These are phyloP conservation scores for Yponomeuta cagnagella DNA, from an alignment of 2,888 invertebrate species.

Conservation along the genomic window DNA sequence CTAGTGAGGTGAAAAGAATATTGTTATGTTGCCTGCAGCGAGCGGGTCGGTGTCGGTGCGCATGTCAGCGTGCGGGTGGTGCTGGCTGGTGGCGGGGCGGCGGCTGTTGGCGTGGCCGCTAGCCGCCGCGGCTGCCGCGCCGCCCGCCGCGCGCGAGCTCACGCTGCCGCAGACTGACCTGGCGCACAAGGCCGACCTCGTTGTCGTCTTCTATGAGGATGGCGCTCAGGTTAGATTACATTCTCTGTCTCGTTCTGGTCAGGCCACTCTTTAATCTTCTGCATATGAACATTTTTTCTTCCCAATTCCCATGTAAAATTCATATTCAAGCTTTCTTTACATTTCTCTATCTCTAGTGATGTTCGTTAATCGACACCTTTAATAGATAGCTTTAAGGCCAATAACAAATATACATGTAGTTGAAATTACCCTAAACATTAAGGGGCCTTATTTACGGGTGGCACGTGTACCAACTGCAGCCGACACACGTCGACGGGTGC, in stretches of 20 bases:
- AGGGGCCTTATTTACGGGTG: no score
- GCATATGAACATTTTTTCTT: background rate
- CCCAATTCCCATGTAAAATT: background rate
- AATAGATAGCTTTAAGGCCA: background rate
- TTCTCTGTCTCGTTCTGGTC: background rate
- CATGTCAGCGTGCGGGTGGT: conserved; percentile 83
- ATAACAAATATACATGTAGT: no score
- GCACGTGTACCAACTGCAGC: no score
- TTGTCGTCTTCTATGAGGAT: conserved; percentile 79
- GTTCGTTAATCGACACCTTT: background rate
- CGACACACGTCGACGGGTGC: no score
- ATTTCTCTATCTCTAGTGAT: no score
- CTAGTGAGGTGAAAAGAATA: no score
- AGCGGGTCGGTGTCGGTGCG: conserved; percentile 77
- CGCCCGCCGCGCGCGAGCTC: conserved; percentile 85
- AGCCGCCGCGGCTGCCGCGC: conserved; percentile 42
- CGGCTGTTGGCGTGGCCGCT: conserved; percentile 91
- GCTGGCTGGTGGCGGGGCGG: conserved; percentile 90
- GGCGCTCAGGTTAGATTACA: conserved; percentile 45
- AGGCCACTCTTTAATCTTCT: no score
- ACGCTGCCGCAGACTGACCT: conserved; percentile 94
- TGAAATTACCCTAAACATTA: no score
- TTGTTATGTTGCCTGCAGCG: conserved; percentile 37
- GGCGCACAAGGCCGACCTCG: conserved; percentile 90
- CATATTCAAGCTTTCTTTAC: no score